phyloP scores from a whole-genome alignment of 2,888 invertebrate species.

The Ptychoptera contaminata region DNA sequence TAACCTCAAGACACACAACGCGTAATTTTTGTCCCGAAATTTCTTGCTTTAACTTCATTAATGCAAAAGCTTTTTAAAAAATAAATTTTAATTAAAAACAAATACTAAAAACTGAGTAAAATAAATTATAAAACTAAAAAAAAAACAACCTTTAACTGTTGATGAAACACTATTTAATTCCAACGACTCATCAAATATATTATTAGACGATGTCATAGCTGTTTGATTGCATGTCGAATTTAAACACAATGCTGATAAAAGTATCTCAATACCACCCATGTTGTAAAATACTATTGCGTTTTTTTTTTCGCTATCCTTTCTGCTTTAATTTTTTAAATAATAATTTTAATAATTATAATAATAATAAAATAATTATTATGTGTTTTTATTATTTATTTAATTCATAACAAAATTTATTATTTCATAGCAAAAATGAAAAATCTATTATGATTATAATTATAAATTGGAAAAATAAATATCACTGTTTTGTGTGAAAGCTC shows the following conservation, averaged over 20 bases:
- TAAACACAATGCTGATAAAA: constrained; percentile 10
- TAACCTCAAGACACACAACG: constrained; percentile 5
- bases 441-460: no score
- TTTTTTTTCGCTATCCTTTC: not conserved
- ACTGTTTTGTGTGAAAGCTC: no score
- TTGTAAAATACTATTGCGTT: not conserved
- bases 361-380: not conserved
- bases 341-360: not conserved
- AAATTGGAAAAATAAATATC: no score
- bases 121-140: not conserved
- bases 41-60: constrained; percentile 1
- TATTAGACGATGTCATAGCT: not conserved
- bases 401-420: no score
- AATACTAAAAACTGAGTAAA: not conserved
- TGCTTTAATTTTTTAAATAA: not conserved
- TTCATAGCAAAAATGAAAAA: no score
- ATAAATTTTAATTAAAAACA: constrained; percentile 1
- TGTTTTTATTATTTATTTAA: not conserved
- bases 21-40: constrained; percentile 5
- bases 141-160: not conserved
- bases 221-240: constrained; percentile 7
- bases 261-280: constrained; percentile 9
- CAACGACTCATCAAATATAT: not conserved
- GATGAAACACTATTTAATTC: not conserved
- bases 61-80: not conserved